Conservation (phyloP, 1,140 invertebrate genomes). For the Venustaconcha ellipsiformis region DNA sequence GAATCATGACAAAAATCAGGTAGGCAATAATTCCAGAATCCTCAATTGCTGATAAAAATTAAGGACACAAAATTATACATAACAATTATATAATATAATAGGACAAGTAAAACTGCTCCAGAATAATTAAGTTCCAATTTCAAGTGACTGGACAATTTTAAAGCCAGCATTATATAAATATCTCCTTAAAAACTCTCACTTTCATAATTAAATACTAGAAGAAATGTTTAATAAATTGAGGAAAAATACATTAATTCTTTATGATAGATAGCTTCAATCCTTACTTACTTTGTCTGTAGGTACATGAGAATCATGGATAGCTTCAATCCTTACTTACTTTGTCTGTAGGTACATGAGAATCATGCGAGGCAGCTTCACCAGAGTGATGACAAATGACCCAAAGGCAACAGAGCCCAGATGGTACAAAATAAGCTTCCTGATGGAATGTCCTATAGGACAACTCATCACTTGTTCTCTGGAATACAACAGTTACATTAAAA, state of each 20-base stretch:
- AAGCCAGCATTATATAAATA: too few relatives aligned
- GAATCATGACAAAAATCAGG: too few relatives aligned
- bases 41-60: too few relatives aligned
- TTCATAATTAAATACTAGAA: neutral
- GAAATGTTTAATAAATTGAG: neutral
- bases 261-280: neutral
- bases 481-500: too few relatives aligned
- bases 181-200: neutral
- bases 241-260: too few relatives aligned
- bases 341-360: slow-evolving; percentile 86
- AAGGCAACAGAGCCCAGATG: slow-evolving; percentile 92
- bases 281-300: slow-evolving; percentile 83
- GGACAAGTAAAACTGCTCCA: neutral
- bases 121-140: neutral
- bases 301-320: slow-evolving; percentile 81
- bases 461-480: neutral
- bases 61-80: too few relatives aligned
- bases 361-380: slow-evolving; percentile 90
- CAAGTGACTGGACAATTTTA: neutral
- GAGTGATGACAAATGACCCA: slow-evolving; percentile 89
- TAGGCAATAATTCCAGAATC: too few relatives aligned
- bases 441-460: slow-evolving; percentile 52
- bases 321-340: slow-evolving; percentile 76
- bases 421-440: slow-evolving; percentile 82
- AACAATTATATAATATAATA: neutral